phyloP scores from a whole-genome alignment of 2,797 vertebrate genomes.

The Mareca strepera region DNA sequence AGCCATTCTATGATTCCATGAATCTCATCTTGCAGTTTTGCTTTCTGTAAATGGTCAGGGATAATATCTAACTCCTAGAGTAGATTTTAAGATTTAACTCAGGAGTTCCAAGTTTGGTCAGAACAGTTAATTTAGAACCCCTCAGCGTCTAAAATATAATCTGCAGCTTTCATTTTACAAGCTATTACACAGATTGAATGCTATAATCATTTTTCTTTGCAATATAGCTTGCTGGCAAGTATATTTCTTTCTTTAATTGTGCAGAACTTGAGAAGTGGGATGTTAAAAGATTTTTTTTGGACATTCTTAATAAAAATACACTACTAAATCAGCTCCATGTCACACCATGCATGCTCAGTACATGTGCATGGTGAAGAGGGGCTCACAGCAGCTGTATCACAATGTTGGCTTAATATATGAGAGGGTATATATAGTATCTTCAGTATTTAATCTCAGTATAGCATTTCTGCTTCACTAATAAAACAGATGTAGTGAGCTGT shows the following conservation, averaged over 20 bases:
- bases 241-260: neutral
- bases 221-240: neutral
- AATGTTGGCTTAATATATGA: neutral
- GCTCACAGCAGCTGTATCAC: neutral
- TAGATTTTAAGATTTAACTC: neutral
- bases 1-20: too few relatives aligned
- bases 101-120: neutral
- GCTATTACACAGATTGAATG: neutral
- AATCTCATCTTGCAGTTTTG: neutral
- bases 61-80: neutral
- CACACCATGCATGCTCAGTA: neutral
- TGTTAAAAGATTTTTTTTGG: neutral
- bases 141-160: neutral
- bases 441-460: neutral
- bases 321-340: neutral
- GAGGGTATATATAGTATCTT: neutral
- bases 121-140: neutral
- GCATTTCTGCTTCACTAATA: neutral
- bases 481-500: neutral
- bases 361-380: neutral
- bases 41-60: neutral
- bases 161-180: conserved; percentile 14
- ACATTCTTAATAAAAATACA: neutral
- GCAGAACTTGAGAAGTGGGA: neutral
- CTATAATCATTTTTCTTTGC: neutral